Evolutionary conservation across 2,113 vertebrate species (phyloP), one percentile per base, ranked within the genome.

Genomic region (Anarhynchus alexandrinus): DNA sequence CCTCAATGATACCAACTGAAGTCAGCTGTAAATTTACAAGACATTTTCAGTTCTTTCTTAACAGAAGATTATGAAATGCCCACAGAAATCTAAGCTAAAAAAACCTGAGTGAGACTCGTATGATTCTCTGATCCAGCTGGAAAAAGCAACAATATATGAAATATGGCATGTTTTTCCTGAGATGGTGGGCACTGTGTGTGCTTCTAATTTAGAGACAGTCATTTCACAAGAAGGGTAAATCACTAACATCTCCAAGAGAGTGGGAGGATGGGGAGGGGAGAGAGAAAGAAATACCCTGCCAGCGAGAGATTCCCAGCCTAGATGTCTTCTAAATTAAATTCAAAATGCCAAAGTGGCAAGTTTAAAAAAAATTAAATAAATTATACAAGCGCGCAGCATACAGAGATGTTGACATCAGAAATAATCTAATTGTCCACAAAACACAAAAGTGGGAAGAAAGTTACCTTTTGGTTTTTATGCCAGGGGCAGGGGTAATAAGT

Each of bases 171-270:
- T 38, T 95, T 90, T 86, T 83, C 59, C 64, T 57, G 67, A 91
- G 83, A 91, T 84, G 36, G 40, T 91, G 80, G 74, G 76, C 77
- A 65, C 72, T 57, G 40, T 71, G 92, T 47, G 55, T 86, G 79
- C 57, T 96, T 86, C 90, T 81, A 81, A 95, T 34, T 86, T 81
- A 93, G 38, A 88, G 59, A 84, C 54, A 91, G 81, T 65, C 55
- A 70, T 81, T 95, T 94, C 86, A 95, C 67, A 93, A 70, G 76
- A 95, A 73, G 83, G 29, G 62, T 88, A 93, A 91, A 86, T 84
- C 81, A 83, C 17, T 71, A 92, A 78, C 83, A 78, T 81, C 89
- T 96, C 86, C 81, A 95, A 91, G 92, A 89, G 81, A 86, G 91
- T 95, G 30, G 80, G 89, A 92, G 71, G 55, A 57, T 49, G 74